Base-by-base conservation (phyloP, 1,140 invertebrate genomes). In the Uloborus diversus region DNA sequence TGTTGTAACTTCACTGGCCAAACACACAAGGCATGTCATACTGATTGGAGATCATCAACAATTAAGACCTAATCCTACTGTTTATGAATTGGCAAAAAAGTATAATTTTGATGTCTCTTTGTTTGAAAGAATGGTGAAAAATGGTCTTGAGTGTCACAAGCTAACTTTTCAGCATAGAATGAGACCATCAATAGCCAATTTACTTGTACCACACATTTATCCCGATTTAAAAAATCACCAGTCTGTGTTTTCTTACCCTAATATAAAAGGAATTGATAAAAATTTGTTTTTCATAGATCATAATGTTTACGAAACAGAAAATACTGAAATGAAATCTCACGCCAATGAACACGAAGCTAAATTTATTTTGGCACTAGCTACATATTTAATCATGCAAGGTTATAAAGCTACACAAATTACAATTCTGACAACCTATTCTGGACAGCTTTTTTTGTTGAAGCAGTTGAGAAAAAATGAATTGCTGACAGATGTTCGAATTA, bases 21-120 rank as follows among this genome's bases (percentile, higher is more conserved):
- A 88, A 32, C 81, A 89, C 42, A 93, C 93, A 79, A 81, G 95
- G 85, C 95, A 96, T 85, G 87, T 95, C 0, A 94, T 96, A 78
- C 87, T 95, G 13, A 93, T 95, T 81, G 94, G 93, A n/a, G 87
- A 88, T 82, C 88, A 89, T 79, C 85, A 88, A 80, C 89, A 89
- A 81, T 83, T 89, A 1, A 82, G 85, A 53, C 89, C 89, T 14
- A 87, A 82, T 70, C 84, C 88, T 28, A 85, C 84, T 20, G 86
- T 87, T 3, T 85, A 85, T 81, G 47, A 81, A 23, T 82, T 88
- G 23, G 85, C 86, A 7, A 81, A 61, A 14, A 81, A 87, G 13
- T 88, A 84, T 78, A 83, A 85, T 23, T 79, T 88, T 20, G 84
- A 88, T 62, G 81, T 88, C 47, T 88, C 86, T 11, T 73, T 88